A percentile compares a stretch with the other conserved stretches of the same genome.
phyloP scores from a whole-genome alignment of 2,888 invertebrate genomes.

The Eulithis prunata region DNA sequence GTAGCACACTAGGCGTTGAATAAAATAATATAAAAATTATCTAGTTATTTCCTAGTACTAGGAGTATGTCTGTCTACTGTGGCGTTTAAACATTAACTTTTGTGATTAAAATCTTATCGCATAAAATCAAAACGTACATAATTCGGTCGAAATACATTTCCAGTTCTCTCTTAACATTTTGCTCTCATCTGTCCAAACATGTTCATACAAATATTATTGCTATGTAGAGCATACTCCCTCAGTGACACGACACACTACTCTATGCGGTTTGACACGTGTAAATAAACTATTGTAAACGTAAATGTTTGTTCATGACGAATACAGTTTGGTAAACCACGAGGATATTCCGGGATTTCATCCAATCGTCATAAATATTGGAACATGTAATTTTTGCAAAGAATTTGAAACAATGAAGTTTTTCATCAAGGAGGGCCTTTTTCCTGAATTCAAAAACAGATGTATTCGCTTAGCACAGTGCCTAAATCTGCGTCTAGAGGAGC shows the following conservation, averaged over 20 bases:
- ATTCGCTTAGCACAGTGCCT: too few relatives aligned
- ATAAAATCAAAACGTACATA: too few relatives aligned
- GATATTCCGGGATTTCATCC: background rate
- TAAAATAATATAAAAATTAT: too few relatives aligned
- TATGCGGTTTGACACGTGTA: constrained; percentile 54
- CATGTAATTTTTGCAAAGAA: too few relatives aligned
- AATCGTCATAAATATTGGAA: background rate
- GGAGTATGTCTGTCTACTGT: too few relatives aligned
- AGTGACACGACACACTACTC: constrained; percentile 32
- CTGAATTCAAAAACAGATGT: too few relatives aligned
- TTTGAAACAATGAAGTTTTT: background rate
- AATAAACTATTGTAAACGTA: constrained; percentile 49
- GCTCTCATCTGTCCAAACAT: constrained; percentile 50
- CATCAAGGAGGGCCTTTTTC: too few relatives aligned
- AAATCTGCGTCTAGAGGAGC: too few relatives aligned
- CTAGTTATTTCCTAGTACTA: too few relatives aligned
- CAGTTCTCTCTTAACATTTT: constrained; percentile 5
- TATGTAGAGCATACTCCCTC: constrained; percentile 44
- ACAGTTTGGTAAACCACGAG: background rate
- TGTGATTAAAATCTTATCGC: too few relatives aligned
- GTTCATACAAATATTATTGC: constrained; percentile 52
- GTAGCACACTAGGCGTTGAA: too few relatives aligned
- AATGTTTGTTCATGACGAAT: background rate
- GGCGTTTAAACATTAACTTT: too few relatives aligned
- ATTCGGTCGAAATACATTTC: background rate